Percentiles rank a stretch among this genome's conserved stretches.
phyloP scores from a whole-genome alignment of 2,888 invertebrate genomes.

The Sphaerophoria rueppellii region DNA sequence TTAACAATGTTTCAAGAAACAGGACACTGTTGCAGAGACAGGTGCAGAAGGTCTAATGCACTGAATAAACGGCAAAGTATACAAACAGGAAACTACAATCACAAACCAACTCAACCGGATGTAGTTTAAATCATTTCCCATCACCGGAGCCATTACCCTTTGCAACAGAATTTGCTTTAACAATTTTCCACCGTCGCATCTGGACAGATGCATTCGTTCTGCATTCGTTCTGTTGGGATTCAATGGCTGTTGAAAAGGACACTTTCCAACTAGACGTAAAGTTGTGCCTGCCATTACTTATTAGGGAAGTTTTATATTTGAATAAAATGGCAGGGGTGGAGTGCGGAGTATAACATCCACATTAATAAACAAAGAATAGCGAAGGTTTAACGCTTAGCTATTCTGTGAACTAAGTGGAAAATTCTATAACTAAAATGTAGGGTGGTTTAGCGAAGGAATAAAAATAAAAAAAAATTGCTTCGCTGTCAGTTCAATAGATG shows the following conservation, averaged over 20 bases:
- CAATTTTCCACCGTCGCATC: slow-evolving; percentile 51
- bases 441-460: too few species aligned
- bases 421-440: too few species aligned
- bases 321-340: slow-evolving; percentile 6
- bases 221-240: slow-evolving; percentile 5
- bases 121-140: slow-evolving; percentile 70
- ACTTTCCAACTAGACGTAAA: background rate
- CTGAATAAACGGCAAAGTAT: too few species aligned
- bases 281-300: slow-evolving; percentile 17
- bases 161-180: slow-evolving; percentile 46
- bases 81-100: slow-evolving; percentile 43
- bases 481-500: too few species aligned
- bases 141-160: slow-evolving; percentile 65
- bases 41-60: slow-evolving; percentile 53
- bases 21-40: slow-evolving; percentile 24
- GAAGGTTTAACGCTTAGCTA: too few species aligned
- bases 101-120: slow-evolving; percentile 65
- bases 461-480: too few species aligned
- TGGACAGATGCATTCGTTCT: slow-evolving; percentile 21
- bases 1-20: slow-evolving; percentile 10
- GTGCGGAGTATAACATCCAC: background rate
- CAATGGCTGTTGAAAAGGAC: slow-evolving; percentile 1
- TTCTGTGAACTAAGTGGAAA: too few species aligned
- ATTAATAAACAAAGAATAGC: too few species aligned
- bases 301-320: background rate